These are phyloP conservation scores for Orthosia incerta DNA, from an alignment of 2,888 invertebrate species.

Conservation along the genomic window DNA sequence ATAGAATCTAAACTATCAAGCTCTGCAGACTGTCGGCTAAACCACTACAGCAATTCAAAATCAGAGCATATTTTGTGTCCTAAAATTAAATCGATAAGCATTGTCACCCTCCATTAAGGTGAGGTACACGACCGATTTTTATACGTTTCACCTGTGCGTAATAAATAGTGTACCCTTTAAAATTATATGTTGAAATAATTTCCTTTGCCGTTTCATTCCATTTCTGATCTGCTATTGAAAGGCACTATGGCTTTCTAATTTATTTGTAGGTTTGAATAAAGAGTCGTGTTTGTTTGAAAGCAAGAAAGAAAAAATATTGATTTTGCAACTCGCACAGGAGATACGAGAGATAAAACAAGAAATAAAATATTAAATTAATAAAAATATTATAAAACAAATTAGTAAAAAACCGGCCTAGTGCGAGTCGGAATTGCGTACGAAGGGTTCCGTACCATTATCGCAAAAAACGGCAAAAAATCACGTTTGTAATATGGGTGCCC, in stretches of 20 bases:
- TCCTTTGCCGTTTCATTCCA: constrained; percentile 28
- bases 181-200: constrained; percentile 55
- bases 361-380: too few species aligned
- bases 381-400: too few species aligned
- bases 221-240: constrained; percentile 25
- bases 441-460: too few species aligned
- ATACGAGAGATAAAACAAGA: too few species aligned
- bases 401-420: too few species aligned
- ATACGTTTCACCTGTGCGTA: constrained; percentile 60
- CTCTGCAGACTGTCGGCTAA: too few species aligned
- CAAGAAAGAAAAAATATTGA: neutral
- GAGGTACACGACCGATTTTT: constrained; percentile 51
- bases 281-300: neutral
- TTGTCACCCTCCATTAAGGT: constrained; percentile 31
- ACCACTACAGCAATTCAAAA: too few species aligned
- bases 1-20: too few species aligned
- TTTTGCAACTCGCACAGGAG: too few species aligned
- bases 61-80: neutral
- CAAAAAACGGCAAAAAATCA: too few species aligned
- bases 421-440: too few species aligned
- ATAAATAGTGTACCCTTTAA: constrained; percentile 63
- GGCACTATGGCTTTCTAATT: constrained; percentile 1
- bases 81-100: neutral
- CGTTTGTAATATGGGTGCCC: too few species aligned
- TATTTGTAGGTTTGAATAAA: constrained; percentile 2